Base-by-base conservation (phyloP, 2,113 vertebrate species). In the Passer domesticus region DNA sequence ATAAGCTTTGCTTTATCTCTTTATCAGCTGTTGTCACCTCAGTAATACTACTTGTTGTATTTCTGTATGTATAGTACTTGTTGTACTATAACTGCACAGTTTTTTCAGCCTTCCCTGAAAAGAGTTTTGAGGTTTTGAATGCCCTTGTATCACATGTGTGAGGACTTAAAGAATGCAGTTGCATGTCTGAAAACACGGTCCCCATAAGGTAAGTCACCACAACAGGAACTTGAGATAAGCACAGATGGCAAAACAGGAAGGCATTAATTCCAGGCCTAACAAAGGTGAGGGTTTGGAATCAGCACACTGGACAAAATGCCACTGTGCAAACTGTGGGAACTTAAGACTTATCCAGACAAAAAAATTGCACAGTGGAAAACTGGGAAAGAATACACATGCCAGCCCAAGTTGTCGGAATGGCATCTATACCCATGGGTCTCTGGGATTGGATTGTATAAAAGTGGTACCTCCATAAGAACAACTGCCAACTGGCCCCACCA, bases 401-500 rank as follows among this genome's bases (percentile, higher is more conserved):
- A n/a, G 23, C 6, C 18, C 18, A 78, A 44, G 15, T 3, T 69
- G 46, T 16, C 10, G 15, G 27, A 69, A 78, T 44, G 46, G 15
- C 28, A 23, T 46, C 46, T 69, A 6, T 27, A 20, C 15, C 33
- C 33, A 24, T 24, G 33, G 33, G 37, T 39, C 23, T 18, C 28
- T 46, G 55, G 33, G 12, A 58, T 0, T 39, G 63, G 12, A 52
- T 39, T 37, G 28, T 19, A n/a, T 39, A 23, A 60, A 44, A 44
- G 27, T 62, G 35, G 13, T 43, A 41, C 21, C 37, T 78, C 47
- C 33, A 20, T 22, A 28, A 62, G 28, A 60, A 15, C 0, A 0
- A 33, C 10, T 58, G 21, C 7, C 0, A 0, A 39, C 23, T 23
- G 21, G 5, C 15, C 15, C 12, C 33, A 46, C 9, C 18, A 24